Percentiles rank a stretch among this genome's conserved stretches.
These are phyloP conservation scores for Eurytoma californica DNA, from an alignment of 2,888 invertebrate species.

Conservation along the genomic window DNA sequence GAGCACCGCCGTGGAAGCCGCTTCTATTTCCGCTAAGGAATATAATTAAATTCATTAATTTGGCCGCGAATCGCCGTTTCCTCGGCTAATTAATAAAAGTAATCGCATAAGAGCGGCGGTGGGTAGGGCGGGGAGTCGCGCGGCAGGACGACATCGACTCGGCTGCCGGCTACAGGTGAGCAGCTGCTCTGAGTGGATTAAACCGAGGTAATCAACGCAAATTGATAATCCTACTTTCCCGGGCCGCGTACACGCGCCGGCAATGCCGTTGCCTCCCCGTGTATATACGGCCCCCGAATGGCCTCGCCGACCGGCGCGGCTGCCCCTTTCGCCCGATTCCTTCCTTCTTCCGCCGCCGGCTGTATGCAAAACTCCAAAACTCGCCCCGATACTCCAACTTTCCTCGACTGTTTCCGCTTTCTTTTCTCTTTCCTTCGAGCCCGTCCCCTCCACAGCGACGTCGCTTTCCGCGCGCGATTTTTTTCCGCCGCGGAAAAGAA, in stretches of 20 bases:
- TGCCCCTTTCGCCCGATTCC: background rate
- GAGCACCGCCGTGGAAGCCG: background rate
- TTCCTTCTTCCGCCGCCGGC: constrained; percentile 5
- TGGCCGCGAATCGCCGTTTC: constrained; percentile 60
- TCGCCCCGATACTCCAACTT: background rate
- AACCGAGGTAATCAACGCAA: constrained; percentile 71
- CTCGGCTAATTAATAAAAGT: constrained; percentile 69
- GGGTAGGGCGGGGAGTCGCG: background rate
- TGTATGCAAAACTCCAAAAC: constrained; percentile 45
- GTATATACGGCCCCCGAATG: constrained; percentile 26
- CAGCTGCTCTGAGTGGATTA: constrained; percentile 71
- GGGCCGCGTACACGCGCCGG: constrained; percentile 26
- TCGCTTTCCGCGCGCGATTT: constrained; percentile 13
- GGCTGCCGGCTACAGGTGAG: constrained; percentile 65
- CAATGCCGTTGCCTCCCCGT: constrained; percentile 30
- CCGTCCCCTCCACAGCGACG: background rate
- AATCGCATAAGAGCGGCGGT: constrained; percentile 64
- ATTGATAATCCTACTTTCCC: constrained; percentile 71
- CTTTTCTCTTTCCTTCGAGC: background rate
- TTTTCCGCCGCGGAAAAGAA: constrained; percentile 7
- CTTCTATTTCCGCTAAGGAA: constrained; percentile 10
- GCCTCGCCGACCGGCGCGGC: constrained; percentile 28
- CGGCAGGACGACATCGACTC: background rate
- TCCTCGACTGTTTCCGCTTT: constrained; percentile 29
- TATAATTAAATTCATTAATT: constrained; percentile 68